phyloP scores from a whole-genome alignment of 2,888 invertebrate genomes.

The Caenorhabditis imperialis region DNA sequence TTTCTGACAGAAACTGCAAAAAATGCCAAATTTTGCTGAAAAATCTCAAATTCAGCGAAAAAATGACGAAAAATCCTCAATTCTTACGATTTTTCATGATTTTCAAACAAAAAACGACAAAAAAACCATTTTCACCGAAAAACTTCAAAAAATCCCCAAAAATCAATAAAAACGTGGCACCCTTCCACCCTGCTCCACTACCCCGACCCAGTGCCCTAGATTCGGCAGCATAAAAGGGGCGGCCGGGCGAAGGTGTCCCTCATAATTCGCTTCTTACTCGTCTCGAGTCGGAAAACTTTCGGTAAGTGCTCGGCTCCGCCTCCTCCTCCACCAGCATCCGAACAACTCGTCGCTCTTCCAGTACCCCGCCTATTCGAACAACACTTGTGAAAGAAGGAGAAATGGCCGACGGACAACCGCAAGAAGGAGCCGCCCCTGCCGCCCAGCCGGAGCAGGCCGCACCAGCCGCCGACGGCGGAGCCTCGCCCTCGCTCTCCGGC shows the following conservation, averaged over 20 bases:
- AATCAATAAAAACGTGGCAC: too few relatives aligned
- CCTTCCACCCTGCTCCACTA: too few relatives aligned
- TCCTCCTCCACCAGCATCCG: conserved; percentile 29
- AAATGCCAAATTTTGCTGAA: too few relatives aligned
- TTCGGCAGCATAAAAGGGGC: conserved; percentile 12
- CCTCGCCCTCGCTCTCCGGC: not conserved
- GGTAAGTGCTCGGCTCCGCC: not conserved
- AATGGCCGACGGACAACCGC: conserved; percentile 51
- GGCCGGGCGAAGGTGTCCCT: too few relatives aligned
- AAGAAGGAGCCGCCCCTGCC: conserved; percentile 1
- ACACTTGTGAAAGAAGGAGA: conserved; percentile 15
- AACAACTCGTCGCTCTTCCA: conserved; percentile 18
- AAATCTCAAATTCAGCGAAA: too few relatives aligned
- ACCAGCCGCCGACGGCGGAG: not conserved
- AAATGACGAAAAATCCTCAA: too few relatives aligned
- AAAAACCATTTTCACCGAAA: too few relatives aligned
- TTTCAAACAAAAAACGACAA: too few relatives aligned
- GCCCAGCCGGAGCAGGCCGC: conserved; percentile 11
- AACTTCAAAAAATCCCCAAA: too few relatives aligned
- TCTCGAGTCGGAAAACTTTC: conserved; percentile 36
- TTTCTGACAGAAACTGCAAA: too few relatives aligned
- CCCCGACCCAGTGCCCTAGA: too few relatives aligned
- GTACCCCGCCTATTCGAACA: conserved; percentile 13
- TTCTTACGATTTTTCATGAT: too few relatives aligned
- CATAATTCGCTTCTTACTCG: conserved; percentile 38